A percentile compares a stretch with the other conserved stretches of the same genome.
These are phyloP conservation scores for Heteropelma amictum DNA, from an alignment of 2,888 invertebrate genomes.

Conservation along the genomic window DNA sequence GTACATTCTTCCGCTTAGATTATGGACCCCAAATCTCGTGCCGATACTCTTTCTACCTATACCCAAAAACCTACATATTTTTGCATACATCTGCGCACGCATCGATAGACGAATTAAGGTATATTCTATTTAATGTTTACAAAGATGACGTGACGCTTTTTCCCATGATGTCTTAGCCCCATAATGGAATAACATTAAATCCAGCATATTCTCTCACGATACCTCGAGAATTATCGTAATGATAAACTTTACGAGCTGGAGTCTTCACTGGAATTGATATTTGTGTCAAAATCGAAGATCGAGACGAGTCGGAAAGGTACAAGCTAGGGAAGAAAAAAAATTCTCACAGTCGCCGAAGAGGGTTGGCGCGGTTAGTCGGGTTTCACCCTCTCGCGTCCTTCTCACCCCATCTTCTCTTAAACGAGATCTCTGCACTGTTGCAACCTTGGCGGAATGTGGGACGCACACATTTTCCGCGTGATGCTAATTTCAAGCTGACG, in stretches of 20 bases:
- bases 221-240: background rate
- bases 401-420: conserved; percentile 9
- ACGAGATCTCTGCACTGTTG: conserved; percentile 2
- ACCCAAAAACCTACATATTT: conserved; percentile 51
- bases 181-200: background rate
- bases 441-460: conserved; percentile 28
- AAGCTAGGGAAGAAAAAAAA: background rate
- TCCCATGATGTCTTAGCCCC: conserved; percentile 30
- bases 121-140: no score
- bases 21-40: conserved; percentile 20
- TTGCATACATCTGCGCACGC: conserved; percentile 40
- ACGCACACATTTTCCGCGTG: background rate
- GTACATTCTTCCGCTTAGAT: background rate
- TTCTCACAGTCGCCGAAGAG: conserved; percentile 40
- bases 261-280: background rate
- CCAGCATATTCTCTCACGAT: conserved; percentile 5
- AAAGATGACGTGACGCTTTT: conserved; percentile 17
- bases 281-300: conserved; percentile 20
- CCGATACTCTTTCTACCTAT: background rate
- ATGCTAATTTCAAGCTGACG: background rate
- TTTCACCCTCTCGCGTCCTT: conserved; percentile 31
- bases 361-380: conserved; percentile 13
- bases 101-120: no score
- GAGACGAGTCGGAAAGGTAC: background rate
- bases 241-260: no score